A percentile compares a stretch with the other conserved stretches of the same genome.
These are phyloP conservation scores for Trissolcus japonicus DNA, from an alignment of 2,888 invertebrate genomes.

Conservation along the genomic window DNA sequence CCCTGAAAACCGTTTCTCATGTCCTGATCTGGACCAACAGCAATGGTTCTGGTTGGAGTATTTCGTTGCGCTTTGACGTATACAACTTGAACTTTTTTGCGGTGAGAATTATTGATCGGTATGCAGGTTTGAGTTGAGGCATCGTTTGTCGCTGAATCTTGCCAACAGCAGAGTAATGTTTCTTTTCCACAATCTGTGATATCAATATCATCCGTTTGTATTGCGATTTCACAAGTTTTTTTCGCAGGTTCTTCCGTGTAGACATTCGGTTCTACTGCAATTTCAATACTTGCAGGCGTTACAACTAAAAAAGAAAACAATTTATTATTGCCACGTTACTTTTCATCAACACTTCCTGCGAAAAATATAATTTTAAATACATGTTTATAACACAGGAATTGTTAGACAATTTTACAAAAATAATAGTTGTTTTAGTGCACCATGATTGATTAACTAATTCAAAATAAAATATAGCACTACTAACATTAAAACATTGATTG, in stretches of 20 bases:
- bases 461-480: not conserved
- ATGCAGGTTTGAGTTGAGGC: slow-evolving; percentile 25
- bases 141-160: slow-evolving; percentile 11
- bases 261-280: not conserved
- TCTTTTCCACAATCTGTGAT: not conserved
- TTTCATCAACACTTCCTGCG: too few species aligned
- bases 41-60: not conserved
- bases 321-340: too few species aligned
- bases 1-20: slow-evolving; percentile 42
- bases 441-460: too few species aligned
- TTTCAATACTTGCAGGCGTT: not conserved
- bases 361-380: too few species aligned
- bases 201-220: slow-evolving; percentile 6
- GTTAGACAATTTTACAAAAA: too few species aligned
- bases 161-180: slow-evolving; percentile 14
- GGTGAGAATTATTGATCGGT: not conserved
- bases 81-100: slow-evolving; percentile 6
- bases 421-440: too few species aligned
- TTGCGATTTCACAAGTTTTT: slow-evolving; percentile 14
- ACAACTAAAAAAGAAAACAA: not conserved
- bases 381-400: too few species aligned
- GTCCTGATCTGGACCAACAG: slow-evolving; percentile 13
- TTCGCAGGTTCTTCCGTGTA: not conserved
- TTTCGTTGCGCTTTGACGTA: slow-evolving; percentile 9
- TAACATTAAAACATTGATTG: not conserved